These are phyloP conservation scores for Sinonovacula constricta DNA, from an alignment of 1,140 invertebrate genomes.

Conservation along the genomic window DNA sequence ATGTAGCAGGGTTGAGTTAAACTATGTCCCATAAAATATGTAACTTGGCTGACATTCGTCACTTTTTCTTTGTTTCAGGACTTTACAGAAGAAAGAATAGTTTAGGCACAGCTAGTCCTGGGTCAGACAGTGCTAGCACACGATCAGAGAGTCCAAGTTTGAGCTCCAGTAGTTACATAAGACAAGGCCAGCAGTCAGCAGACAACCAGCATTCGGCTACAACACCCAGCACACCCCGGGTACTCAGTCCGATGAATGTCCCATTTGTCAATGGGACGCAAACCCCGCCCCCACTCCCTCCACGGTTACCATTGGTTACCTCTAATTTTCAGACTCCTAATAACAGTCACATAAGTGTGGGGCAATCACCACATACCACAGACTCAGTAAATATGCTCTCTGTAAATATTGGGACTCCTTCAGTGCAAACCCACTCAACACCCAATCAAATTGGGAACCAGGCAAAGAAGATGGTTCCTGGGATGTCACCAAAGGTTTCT, in stretches of 20 bases:
- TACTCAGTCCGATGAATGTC: constrained; percentile 23
- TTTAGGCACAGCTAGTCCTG: constrained; percentile 83
- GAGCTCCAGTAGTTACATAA: constrained; percentile 14
- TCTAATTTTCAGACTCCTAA: constrained; percentile 58
- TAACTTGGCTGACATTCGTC: too few species aligned
- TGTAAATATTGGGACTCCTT: not conserved
- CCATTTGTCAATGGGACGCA: constrained; percentile 76
- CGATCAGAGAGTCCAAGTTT: constrained; percentile 90
- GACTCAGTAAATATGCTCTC: not conserved
- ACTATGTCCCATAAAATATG: too few species aligned
- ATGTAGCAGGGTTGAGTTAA: too few species aligned
- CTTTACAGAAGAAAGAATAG: constrained; percentile 75
- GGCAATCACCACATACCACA: constrained; percentile 62
- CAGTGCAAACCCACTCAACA: constrained; percentile 20
- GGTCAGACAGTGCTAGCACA: constrained; percentile 91
- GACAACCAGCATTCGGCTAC: not conserved
- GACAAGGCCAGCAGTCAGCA: constrained; percentile 4
- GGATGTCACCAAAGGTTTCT: constrained; percentile 28
- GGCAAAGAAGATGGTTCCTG: constrained; percentile 52
- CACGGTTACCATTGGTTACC: constrained; percentile 75
- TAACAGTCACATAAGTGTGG: too few species aligned
- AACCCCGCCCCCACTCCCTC: constrained; percentile 86
- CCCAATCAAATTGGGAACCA: constrained; percentile 24
- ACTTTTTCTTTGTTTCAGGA: too few species aligned
- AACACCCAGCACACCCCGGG: constrained; percentile 11